Percentiles rank a stretch among this genome's conserved stretches.
Conservation (phyloP, 2,888 invertebrate species). For the Lasioglossum oenotherae region DNA sequence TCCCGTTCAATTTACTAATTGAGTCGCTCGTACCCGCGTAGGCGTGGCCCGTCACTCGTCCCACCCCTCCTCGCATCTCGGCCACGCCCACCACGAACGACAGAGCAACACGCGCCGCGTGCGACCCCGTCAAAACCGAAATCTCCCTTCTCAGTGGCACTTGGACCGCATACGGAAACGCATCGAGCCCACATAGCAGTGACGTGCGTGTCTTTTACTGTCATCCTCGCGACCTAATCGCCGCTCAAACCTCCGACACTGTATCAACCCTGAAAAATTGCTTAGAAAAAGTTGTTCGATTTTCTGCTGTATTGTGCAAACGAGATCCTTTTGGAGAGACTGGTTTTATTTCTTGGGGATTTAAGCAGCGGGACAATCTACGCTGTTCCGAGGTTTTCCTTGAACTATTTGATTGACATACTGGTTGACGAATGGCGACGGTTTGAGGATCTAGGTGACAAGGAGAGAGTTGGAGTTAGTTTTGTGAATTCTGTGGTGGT, state of each 20-base stretch:
- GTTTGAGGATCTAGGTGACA: background rate
- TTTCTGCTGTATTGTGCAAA: background rate
- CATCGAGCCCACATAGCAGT: slow-evolving; percentile 13
- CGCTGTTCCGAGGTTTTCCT: background rate
- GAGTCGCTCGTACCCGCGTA: slow-evolving; percentile 69
- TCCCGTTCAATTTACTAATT: slow-evolving; percentile 81
- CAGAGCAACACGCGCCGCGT: slow-evolving; percentile 12
- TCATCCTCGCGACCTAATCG: background rate
- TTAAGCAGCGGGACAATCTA: too few relatives aligned
- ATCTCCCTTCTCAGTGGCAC: slow-evolving; percentile 71
- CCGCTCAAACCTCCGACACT: background rate
- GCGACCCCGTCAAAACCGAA: slow-evolving; percentile 37
- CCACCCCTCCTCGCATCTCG: slow-evolving; percentile 53
- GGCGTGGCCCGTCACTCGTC: slow-evolving; percentile 61
- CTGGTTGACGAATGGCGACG: background rate
- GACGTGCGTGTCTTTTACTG: background rate
- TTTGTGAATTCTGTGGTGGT: slow-evolving; percentile 24
- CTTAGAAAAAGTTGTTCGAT: background rate
- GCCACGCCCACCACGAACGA: slow-evolving; percentile 52
- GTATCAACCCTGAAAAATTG: background rate
- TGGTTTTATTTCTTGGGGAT: too few relatives aligned
- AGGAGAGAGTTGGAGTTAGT: background rate
- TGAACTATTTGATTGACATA: background rate
- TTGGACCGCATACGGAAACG: slow-evolving; percentile 72
- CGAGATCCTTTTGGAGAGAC: background rate